Evolutionary conservation across 2,888 invertebrate species (phyloP), one percentile per base, ranked within the genome.

Genomic region (Mamestra brassicae): DNA sequence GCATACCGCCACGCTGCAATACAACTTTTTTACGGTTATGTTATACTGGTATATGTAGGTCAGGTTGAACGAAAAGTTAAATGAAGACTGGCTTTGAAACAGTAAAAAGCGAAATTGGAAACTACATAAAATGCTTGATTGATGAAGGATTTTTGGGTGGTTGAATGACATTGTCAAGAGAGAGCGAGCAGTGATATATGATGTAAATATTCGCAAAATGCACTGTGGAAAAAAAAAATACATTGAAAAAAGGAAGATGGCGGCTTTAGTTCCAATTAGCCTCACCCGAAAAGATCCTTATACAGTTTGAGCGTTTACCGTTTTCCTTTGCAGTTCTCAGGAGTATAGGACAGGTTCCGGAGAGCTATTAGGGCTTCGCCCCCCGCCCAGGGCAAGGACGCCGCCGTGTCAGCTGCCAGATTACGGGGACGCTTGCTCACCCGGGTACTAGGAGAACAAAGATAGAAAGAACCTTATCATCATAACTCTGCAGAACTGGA

Each of bases 301-400:
- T 52, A 52, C 52, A 52, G 52, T 52, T 7, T 52, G n/a, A 15
- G 34, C 8, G 2, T 83, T 79, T 60, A 93, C 93, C 92, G 91
- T 69, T 93, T 93, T 26, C 92, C 93, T 79, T 94, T 95, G 77
- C 90, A 90, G 65, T 83, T 89, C 42, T 91, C 90, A 0, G 91
- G 90, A 0, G 89, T 80, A 75, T 90, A 90, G 0, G 85, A 83
- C 36, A 95, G 87, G 6, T 74, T 61, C 2, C 91, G 87, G 0
- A 94, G 80, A 0, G 95, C 94, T 11, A 77, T 73, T 66, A 95
- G 85, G 26, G 95, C 96, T 11, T 85, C 78, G 0, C 91, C 83
- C 2, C 94, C 96, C 11, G 90, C 89, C 95, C 95, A 95, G 0
- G 96, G 95, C 58, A 96, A 83, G 10, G 95, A 84, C 0, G 96